These are phyloP conservation scores for Andrena chrysosceles DNA, from an alignment of 2,888 invertebrate genomes.

Conservation along the genomic window DNA sequence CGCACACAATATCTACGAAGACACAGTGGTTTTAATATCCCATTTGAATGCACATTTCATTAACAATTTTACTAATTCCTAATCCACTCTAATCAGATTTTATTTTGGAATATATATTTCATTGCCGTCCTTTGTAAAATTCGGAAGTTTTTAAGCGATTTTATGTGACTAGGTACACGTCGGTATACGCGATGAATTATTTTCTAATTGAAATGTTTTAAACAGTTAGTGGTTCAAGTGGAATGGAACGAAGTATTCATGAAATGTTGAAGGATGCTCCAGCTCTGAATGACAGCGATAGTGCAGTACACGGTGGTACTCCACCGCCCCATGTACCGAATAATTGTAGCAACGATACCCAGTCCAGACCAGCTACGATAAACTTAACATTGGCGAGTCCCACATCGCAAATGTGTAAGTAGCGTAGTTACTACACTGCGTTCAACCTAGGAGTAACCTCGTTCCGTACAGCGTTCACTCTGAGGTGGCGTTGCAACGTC, in stretches of 20 bases:
- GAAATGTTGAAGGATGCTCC: conserved; percentile 95
- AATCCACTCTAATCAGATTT: not conserved
- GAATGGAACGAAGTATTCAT: conserved; percentile 90
- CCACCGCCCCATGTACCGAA: conserved; percentile 86
- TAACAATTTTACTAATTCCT: conserved; percentile 8
- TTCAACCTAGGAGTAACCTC: too few species aligned
- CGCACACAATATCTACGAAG: not conserved
- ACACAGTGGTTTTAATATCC: not conserved
- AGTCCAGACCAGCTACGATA: conserved; percentile 88
- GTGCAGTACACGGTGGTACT: conserved; percentile 91
- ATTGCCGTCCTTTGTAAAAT: not conserved
- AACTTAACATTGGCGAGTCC: conserved; percentile 90
- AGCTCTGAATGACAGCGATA: conserved; percentile 91
- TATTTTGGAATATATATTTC: not conserved
- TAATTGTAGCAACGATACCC: conserved; percentile 83
- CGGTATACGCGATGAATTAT: not conserved
- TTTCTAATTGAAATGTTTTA: conserved; percentile 62
- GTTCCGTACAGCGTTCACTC: too few species aligned
- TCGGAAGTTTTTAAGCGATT: not conserved
- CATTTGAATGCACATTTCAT: not conserved
- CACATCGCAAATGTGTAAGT: conserved; percentile 84
- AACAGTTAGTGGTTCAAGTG: conserved; percentile 67
- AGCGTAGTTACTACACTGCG: not conserved
- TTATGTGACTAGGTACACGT: too few species aligned
- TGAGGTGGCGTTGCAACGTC: too few species aligned